A percentile compares a stretch with the other conserved stretches of the same genome.
Conservation (phyloP, 2,888 invertebrate genomes). For the Aphrophora alni region DNA sequence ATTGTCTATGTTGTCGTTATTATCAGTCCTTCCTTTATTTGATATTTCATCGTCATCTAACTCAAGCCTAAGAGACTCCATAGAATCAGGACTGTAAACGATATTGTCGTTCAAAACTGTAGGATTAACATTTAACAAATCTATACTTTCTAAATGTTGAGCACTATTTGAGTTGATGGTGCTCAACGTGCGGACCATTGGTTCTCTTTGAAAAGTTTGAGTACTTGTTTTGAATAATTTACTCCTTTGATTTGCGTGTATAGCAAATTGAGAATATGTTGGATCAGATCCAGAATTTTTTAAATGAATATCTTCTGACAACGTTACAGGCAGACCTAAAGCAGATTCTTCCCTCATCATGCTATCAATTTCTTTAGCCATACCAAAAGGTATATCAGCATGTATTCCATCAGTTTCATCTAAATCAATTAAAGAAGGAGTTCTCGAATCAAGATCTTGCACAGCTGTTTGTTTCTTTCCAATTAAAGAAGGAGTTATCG, state of each 20-base stretch:
- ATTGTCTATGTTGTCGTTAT: background rate
- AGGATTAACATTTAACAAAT: background rate
- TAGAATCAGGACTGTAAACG: background rate
- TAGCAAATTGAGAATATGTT: conserved; percentile 28
- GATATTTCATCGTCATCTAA: background rate
- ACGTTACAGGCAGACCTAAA: conserved; percentile 13
- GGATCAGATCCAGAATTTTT: conserved; percentile 26
- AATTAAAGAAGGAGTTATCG: background rate
- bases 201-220: background rate
- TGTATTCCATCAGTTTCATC: background rate
- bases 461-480: too few relatives aligned
- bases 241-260: background rate
- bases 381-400: background rate
- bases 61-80: background rate
- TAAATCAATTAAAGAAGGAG: background rate
- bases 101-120: background rate
- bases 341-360: conserved; percentile 28
- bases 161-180: background rate
- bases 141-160: background rate
- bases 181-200: background rate
- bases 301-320: conserved; percentile 19
- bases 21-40: background rate
- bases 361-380: conserved; percentile 12
- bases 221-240: conserved; percentile 23
- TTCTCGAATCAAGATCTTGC: background rate